phyloP scores from a whole-genome alignment of 2,797 vertebrate genomes.

The Urosaurus nigricauda region DNA sequence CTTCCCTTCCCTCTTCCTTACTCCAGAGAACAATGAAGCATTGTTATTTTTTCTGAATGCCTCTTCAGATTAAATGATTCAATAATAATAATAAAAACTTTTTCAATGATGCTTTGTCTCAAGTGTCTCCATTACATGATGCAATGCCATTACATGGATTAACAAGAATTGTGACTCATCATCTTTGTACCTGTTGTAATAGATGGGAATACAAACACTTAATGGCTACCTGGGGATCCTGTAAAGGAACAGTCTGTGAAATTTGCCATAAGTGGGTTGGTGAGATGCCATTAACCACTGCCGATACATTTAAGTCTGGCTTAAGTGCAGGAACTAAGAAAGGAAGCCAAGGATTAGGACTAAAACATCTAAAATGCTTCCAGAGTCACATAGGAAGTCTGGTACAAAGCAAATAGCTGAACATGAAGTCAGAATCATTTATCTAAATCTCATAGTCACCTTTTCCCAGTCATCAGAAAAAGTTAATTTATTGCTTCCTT shows the following conservation, averaged over 20 bases:
- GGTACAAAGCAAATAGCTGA: background rate
- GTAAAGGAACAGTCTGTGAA: slow-evolving; percentile 47
- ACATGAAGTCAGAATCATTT: background rate
- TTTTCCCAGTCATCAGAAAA: background rate
- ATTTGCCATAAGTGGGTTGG: slow-evolving; percentile 49
- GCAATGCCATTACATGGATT: slow-evolving; percentile 62
- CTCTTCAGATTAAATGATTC: slow-evolving; percentile 52
- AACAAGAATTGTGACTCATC: slow-evolving; percentile 64
- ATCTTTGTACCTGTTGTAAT: slow-evolving; percentile 47
- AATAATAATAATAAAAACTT: slow-evolving; percentile 35
- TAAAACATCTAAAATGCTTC: slow-evolving; percentile 21
- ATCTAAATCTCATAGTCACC: background rate
- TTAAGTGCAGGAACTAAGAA: slow-evolving; percentile 26
- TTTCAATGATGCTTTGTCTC: slow-evolving; percentile 26
- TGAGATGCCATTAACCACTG: slow-evolving; percentile 54
- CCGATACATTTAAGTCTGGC: background rate
- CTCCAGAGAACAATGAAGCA: slow-evolving; percentile 24
- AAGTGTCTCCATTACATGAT: slow-evolving; percentile 48
- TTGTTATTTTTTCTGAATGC: slow-evolving; percentile 44
- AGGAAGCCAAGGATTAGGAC: slow-evolving; percentile 12
- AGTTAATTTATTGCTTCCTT: background rate
- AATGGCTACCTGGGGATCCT: slow-evolving; percentile 43
- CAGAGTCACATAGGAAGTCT: slow-evolving; percentile 10
- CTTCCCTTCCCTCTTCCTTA: slow-evolving; percentile 31
- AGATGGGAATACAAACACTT: slow-evolving; percentile 52